phyloP scores from a whole-genome alignment of 2,888 invertebrate genomes.

The Cybosia mesomella region DNA sequence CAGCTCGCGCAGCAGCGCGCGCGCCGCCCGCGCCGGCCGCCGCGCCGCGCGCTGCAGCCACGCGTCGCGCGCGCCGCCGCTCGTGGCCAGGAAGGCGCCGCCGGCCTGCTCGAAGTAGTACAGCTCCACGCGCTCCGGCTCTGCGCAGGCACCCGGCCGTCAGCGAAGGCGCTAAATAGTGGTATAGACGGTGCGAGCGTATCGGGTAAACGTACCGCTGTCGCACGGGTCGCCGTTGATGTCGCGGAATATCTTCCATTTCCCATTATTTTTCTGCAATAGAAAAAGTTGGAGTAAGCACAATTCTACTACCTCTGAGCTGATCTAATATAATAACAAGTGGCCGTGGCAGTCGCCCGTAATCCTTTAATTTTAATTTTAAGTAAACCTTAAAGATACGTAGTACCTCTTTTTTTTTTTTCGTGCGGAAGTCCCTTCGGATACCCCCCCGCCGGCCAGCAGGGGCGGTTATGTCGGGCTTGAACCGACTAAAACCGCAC shows the following conservation, averaged over 20 bases:
- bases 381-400: too few relatives aligned
- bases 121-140: slow-evolving; percentile 70
- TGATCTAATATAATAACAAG: too few relatives aligned
- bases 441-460: too few relatives aligned
- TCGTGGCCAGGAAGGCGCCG: slow-evolving; percentile 54
- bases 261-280: slow-evolving; percentile 39
- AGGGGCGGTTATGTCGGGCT: too few relatives aligned
- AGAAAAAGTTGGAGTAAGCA: not conserved
- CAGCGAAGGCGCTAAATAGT: too few relatives aligned
- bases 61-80: slow-evolving; percentile 42
- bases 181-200: not conserved
- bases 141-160: slow-evolving; percentile 26
- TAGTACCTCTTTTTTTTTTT: too few relatives aligned
- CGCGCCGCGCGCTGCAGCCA: slow-evolving; percentile 49
- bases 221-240: slow-evolving; percentile 33
- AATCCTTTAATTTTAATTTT: too few relatives aligned
- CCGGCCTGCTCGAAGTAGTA: slow-evolving; percentile 66
- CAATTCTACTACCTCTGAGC: too few relatives aligned
- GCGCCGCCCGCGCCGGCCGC: slow-evolving; percentile 45
- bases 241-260: slow-evolving; percentile 44
- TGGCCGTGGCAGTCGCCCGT: too few relatives aligned
- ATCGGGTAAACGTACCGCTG: slow-evolving; percentile 31
- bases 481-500: too few relatives aligned
- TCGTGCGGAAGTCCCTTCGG: too few relatives aligned
- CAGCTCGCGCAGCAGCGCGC: slow-evolving; percentile 87